These are phyloP conservation scores for Macrotrachela quadricornifera DNA, from an alignment of 1,140 invertebrate genomes.

Conservation along the genomic window DNA sequence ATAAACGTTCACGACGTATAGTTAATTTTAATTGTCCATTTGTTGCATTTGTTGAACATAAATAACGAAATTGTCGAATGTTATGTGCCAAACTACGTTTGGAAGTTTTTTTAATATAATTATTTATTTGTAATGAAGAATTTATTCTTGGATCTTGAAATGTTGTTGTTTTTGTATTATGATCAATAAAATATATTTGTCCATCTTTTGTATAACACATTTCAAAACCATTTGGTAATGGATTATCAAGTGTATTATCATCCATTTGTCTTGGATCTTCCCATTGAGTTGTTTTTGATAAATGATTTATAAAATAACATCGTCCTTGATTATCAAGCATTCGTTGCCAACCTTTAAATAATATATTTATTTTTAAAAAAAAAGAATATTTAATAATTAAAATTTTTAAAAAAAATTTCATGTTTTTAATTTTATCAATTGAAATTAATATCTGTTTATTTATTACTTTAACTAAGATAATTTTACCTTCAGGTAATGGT, in stretches of 20 bases:
- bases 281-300: constrained; percentile 89
- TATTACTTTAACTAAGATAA: too few species aligned
- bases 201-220: constrained; percentile 15
- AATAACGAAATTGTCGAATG: constrained; percentile 86
- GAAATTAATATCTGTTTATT: too few species aligned
- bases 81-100: constrained; percentile 97
- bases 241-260: constrained; percentile 34
- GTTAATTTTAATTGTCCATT: constrained; percentile 7
- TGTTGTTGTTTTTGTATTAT: constrained; percentile 80
- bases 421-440: too few species aligned
- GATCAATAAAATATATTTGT: constrained; percentile 42
- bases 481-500: constrained; percentile 26
- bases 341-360: constrained; percentile 42
- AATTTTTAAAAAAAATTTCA: too few species aligned
- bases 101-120: too few species aligned
- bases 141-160: constrained; percentile 85
- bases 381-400: too few species aligned
- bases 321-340: constrained; percentile 16
- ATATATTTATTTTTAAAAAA: too few species aligned
- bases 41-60: constrained; percentile 39
- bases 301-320: constrained; percentile 40
- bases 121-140: too few species aligned
- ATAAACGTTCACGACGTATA: constrained; percentile 58
- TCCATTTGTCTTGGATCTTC: constrained; percentile 79
- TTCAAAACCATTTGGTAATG: constrained; percentile 22